Percentiles rank a stretch among this genome's conserved stretches.
phyloP scores from a whole-genome alignment of 2,888 invertebrate species.

The Belgica antarctica region DNA sequence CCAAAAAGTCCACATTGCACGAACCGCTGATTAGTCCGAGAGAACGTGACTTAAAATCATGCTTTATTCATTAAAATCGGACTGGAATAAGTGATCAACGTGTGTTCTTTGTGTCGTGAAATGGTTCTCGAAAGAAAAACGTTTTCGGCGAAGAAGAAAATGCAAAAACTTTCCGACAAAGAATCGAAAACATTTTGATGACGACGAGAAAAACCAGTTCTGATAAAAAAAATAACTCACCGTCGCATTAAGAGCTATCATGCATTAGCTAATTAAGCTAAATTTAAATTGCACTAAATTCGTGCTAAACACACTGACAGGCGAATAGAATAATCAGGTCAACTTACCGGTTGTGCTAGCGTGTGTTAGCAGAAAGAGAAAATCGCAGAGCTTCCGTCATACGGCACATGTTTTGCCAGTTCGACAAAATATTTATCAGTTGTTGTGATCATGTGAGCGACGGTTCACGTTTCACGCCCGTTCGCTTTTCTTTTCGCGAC shows the following conservation, averaged over 20 bases:
- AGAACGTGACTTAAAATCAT: background rate
- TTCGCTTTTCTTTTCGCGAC: background rate
- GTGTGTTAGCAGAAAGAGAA: too few species aligned
- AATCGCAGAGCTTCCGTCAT: background rate
- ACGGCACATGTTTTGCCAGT: background rate
- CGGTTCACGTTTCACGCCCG: background rate
- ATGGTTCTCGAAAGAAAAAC: background rate
- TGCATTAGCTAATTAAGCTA: too few species aligned
- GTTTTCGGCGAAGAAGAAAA: background rate
- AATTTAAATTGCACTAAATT: background rate
- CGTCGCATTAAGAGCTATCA: slow-evolving; percentile 1
- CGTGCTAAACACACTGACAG: background rate
- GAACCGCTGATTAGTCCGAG: background rate
- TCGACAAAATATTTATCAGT: background rate
- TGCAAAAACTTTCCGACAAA: background rate
- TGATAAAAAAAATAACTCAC: background rate
- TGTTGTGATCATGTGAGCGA: slow-evolving; percentile 1
- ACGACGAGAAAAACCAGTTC: slow-evolving; percentile 19
- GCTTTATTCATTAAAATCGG: background rate
- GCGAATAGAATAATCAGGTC: slow-evolving; percentile 25
- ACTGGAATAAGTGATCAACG: background rate
- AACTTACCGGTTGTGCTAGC: slow-evolving; percentile 30
- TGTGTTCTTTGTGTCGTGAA: too few species aligned
- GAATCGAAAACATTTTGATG: too few species aligned
- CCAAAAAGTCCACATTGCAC: background rate